These are phyloP conservation scores for Scaptomyza montana DNA, from an alignment of 1,140 invertebrate species.

Conservation along the genomic window DNA sequence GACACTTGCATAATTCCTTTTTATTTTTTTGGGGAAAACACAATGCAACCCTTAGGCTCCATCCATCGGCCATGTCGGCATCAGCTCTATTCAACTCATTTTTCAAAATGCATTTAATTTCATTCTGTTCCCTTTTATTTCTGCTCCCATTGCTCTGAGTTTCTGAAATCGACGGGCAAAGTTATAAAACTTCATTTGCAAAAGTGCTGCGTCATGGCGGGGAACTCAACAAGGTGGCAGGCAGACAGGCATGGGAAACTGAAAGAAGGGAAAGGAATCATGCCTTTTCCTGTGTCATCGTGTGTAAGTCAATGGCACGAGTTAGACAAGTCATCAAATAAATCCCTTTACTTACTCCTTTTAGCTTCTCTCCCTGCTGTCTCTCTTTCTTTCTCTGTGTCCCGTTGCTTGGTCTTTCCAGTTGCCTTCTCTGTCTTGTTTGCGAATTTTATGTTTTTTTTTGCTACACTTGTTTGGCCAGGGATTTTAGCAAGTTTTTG, in stretches of 20 bases:
- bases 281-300: conserved; percentile 35
- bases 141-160: conserved; percentile 27
- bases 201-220: conserved; percentile 75
- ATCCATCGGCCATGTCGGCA: conserved; percentile 6
- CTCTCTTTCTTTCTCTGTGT: not conserved
- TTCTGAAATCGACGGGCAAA: conserved; percentile 62
- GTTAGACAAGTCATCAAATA: conserved; percentile 78
- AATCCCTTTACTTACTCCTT: conserved; percentile 70
- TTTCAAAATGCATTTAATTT: conserved; percentile 80
- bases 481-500: conserved; percentile 66
- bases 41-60: not conserved
- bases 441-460: conserved; percentile 40
- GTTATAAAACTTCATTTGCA: conserved; percentile 78
- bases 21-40: not conserved
- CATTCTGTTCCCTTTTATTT: conserved; percentile 50
- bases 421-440: conserved; percentile 28
- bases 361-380: conserved; percentile 2
- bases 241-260: too few relatives aligned
- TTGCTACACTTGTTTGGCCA: conserved; percentile 62
- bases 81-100: conserved; percentile 58
- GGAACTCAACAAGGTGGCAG: conserved; percentile 17
- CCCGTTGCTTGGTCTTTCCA: not conserved
- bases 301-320: conserved; percentile 73
- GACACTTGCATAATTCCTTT: not conserved
- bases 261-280: not conserved